Evolutionary conservation across 2,113 vertebrate genomes (phyloP).

Genomic region (Cercopithecus mona): DNA sequence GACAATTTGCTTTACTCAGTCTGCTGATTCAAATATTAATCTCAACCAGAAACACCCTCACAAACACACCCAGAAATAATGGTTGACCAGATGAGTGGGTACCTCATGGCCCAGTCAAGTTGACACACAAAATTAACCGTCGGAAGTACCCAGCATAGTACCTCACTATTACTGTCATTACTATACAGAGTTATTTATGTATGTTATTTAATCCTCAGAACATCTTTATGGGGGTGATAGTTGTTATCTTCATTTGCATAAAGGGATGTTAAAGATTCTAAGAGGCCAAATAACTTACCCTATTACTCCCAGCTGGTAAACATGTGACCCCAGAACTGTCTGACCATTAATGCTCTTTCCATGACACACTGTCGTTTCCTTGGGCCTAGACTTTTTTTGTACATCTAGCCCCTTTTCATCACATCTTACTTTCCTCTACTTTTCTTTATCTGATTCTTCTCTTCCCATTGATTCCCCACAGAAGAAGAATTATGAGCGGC

Average conservation of each 20-base stretch:
- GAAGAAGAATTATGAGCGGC: slow-evolving; percentile 99
- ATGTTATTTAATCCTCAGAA: slow-evolving; percentile 13
- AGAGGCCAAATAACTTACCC: not conserved
- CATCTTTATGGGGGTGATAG: not conserved
- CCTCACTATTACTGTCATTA: not conserved
- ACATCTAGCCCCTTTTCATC: not conserved
- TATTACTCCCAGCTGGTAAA: not conserved
- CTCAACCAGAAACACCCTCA: not conserved
- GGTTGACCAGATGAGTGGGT: not conserved
- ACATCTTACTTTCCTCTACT: not conserved
- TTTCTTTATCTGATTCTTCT: slow-evolving; percentile 52
- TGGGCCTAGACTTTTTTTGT: not conserved
- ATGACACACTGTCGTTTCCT: not conserved
- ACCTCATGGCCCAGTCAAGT: not conserved
- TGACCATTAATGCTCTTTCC: not conserved
- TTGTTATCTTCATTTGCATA: not conserved
- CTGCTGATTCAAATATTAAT: not conserved
- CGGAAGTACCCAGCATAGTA: not conserved
- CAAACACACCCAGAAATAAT: not conserved
- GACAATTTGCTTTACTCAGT: not conserved
- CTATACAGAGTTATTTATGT: not conserved
- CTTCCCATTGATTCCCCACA: slow-evolving; percentile 75
- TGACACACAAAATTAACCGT: not conserved
- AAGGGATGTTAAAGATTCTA: not conserved
- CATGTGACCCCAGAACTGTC: not conserved